Base-by-base conservation (phyloP, 2,113 vertebrate species). In the Rhodinocichla rosea region DNA sequence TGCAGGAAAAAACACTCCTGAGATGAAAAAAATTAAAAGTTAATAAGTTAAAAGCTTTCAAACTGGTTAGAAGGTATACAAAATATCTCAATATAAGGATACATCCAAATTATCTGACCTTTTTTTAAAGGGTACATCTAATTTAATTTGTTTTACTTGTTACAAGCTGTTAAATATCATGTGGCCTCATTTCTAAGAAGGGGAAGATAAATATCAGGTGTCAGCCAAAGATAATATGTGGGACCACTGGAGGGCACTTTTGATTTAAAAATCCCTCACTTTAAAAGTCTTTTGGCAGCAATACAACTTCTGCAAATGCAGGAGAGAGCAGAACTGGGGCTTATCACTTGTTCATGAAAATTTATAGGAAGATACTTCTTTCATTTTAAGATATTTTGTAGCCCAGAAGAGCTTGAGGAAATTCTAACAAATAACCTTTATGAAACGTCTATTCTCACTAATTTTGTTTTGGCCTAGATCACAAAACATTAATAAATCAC, bases 231-330 rank as follows among this genome's bases (percentile, higher is more conserved):
- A 49, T 80, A 86, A 90, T 15, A 8, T 47, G 22, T 68, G 32
- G 68, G 68, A 56, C 97, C 97, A 94, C 95, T 90, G 82, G 97
- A 68, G 92, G 97, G 96, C 97, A 82, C 96, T 92, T 93, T 91
- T 89, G 71, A 47, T 64, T 90, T 40, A 95, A 67, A 95, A 94
- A 85, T 94, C 35, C 32, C 45, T 35, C 23, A 24, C 49, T 65
- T 75, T 2, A 22, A 16, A 50, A 44, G 37, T 10, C 40, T 73
- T 87, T 73, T 45, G 42, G 49, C 20, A 93, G n/a, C 24, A 47
- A 6, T 13, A 23, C 15, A 68, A 24, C 20, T 56, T 62, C 26
- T 53, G 49, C 20, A 40, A 67, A 79, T 50, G 26, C 42, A 42
- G n/a, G 45, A 73, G 21, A 21, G 23, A 55, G 11, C 27, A 44